Percentiles rank a stretch among this genome's conserved stretches.
Evolutionary conservation across 2,888 invertebrate genomes (phyloP).

Genomic region (Dilophus febrilis): DNA sequence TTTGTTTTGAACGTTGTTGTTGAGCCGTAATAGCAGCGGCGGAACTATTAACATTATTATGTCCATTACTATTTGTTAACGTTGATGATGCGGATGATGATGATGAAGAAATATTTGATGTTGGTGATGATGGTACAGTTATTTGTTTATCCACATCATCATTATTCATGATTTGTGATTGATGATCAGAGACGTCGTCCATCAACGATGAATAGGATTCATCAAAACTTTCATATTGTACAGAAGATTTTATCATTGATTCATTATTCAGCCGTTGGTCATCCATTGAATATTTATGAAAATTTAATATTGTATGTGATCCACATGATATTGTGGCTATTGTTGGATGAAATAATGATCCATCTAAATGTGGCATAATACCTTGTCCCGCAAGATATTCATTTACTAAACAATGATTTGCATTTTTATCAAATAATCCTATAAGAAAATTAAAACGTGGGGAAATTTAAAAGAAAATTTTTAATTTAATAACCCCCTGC

Average conservation of each 20-base stretch:
- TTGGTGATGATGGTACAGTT: no score
- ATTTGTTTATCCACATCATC: neutral
- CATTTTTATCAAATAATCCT: constrained; percentile 42
- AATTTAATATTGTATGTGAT: constrained; percentile 79
- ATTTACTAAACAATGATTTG: constrained; percentile 90
- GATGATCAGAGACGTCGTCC: neutral
- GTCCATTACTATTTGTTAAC: no score
- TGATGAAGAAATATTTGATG: no score
- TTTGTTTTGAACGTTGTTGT: neutral
- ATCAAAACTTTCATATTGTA: neutral
- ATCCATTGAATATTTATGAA: constrained; percentile 39
- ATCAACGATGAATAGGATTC: neutral
- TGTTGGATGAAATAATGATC: constrained; percentile 80
- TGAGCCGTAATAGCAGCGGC: neutral
- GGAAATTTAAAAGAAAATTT: neutral
- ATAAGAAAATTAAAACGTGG: neutral
- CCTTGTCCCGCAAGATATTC: constrained; percentile 89
- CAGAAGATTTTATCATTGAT: no score
- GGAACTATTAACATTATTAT: neutral
- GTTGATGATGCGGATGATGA: no score
- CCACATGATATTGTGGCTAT: constrained; percentile 87
- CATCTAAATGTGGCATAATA: constrained; percentile 94
- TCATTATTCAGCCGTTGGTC: constrained; percentile 7
- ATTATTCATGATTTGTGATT: neutral
- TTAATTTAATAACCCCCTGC: no score